Evolutionary conservation across 2,797 vertebrate genomes (phyloP).

Genomic region (Tachyglossus aculeatus): DNA sequence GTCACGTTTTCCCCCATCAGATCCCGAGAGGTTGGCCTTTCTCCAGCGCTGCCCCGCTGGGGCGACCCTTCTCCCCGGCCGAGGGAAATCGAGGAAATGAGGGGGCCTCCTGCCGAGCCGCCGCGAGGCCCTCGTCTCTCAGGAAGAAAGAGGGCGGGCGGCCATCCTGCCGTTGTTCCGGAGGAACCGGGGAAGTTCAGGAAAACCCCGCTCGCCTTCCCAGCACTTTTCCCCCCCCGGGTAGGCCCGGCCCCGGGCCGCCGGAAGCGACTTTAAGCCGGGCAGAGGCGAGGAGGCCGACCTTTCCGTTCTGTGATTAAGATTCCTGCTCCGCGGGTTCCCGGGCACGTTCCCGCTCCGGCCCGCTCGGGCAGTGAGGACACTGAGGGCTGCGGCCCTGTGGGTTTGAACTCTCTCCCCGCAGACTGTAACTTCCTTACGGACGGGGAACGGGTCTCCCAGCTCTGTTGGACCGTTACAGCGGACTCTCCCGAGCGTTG

Average conservation of each 20-base stretch:
- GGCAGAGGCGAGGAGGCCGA: background rate
- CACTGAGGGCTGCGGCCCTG: background rate
- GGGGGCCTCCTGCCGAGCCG: background rate
- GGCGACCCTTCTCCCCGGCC: too few relatives aligned
- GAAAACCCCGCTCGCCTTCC: too few relatives aligned
- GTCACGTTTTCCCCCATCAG: too few relatives aligned
- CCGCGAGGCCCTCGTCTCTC: background rate
- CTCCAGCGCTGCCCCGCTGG: too few relatives aligned
- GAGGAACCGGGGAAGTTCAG: conserved; percentile 34
- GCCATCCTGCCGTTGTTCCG: conserved; percentile 25
- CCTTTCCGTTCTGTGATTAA: background rate
- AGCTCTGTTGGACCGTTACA: too few relatives aligned
- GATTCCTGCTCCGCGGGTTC: conserved; percentile 6
- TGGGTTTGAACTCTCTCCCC: too few relatives aligned
- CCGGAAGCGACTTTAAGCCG: background rate
- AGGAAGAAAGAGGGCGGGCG: background rate
- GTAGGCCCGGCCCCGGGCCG: background rate
- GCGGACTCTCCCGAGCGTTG: too few relatives aligned
- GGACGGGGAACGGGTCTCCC: too few relatives aligned
- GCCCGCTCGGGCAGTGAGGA: background rate
- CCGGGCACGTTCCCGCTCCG: conserved; percentile 17
- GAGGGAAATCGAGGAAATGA: background rate
- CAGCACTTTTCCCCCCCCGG: background rate
- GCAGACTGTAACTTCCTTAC: too few relatives aligned
- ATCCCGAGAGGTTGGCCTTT: too few relatives aligned